Evolutionary conservation across 2,797 vertebrate species (phyloP).

Genomic region (Sternotherus odoratus): DNA sequence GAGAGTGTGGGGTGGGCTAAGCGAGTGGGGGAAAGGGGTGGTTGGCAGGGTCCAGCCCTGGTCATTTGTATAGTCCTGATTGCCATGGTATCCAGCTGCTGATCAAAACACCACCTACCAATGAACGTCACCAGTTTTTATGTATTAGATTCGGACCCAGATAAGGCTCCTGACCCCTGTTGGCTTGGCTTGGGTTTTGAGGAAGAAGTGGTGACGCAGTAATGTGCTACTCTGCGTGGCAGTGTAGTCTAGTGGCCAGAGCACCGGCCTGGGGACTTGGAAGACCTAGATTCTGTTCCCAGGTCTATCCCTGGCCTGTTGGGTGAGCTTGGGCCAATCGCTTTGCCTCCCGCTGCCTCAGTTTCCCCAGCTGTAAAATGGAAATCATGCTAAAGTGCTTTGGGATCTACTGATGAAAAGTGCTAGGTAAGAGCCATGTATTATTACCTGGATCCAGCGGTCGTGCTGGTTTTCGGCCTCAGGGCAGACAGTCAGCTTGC

Average conservation of each 20-base stretch:
- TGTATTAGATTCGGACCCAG: not conserved
- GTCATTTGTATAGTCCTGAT: not conserved
- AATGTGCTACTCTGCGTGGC: too few relatives aligned
- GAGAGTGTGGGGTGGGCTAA: fast-evolving
- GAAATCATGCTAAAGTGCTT: not conserved
- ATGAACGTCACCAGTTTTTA: not conserved
- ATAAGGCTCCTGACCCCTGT: not conserved
- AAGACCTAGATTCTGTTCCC: not conserved
- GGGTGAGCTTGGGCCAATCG: not conserved
- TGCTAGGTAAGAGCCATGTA: fast-evolving
- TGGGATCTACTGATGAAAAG: not conserved
- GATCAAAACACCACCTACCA: not conserved
- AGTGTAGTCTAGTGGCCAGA: not conserved
- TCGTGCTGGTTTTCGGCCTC: constrained; percentile 84
- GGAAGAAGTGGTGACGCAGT: not conserved
- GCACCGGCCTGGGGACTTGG: not conserved
- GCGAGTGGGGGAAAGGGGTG: fast-evolving
- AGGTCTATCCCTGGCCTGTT: not conserved
- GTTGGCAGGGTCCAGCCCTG: not conserved
- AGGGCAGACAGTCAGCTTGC: constrained; percentile 85
- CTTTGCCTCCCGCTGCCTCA: not conserved
- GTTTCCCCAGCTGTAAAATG: not conserved
- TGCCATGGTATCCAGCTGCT: not conserved
- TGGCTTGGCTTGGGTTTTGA: not conserved
- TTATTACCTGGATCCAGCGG: constrained; percentile 91